Base-by-base conservation (phyloP, 2,113 vertebrate genomes). In the Chionodraco myersi region DNA sequence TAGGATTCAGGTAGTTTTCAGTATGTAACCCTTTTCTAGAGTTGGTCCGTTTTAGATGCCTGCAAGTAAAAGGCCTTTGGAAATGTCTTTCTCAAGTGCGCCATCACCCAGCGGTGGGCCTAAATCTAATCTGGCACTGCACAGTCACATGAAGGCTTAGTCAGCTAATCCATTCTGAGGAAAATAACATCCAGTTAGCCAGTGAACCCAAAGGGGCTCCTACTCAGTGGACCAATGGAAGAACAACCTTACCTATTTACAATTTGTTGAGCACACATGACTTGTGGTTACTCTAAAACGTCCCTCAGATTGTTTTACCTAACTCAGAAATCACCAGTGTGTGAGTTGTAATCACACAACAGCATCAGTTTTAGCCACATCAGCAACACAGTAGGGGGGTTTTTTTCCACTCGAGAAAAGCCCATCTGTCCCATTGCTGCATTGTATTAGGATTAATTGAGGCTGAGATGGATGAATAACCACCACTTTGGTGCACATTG, bases 61-160 rank as follows among this genome's bases (percentile, higher is more conserved):
- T 64, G 36, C 26, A 8, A 78, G 47, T 23, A n/a, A 86, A 77
- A 80, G 23, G 51, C 65, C 71, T 81, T 70, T 82, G 57, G 62
- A 68, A 67, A 85, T 57, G 36, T 82, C 65, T 69, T 49, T 65
- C 70, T 71, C 0, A 2, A 59, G 61, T 75, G 52, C 58, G 10
- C 82, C 85, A 86, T 86, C 79, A 80, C 66, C 79, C 84, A 86
- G 51, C 53, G 0, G 75, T 90, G 86, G 76, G 65, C 60, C 75
- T 68, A 88, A 88, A 93, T 93, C 90, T 89, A 88, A 89, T 80
- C 88, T 77, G 76, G 86, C 82, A 48, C 83, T 53, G 49, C 83
- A 57, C 72, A 87, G 86, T 93, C 94, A 95, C 93, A 93, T 91
- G 92, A 79, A 90, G 90, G 90, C 91, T 93, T 93, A 92, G 85